Percentiles rank a stretch among this genome's conserved stretches.
These are phyloP conservation scores for Ictidomys tridecemlineatus DNA, from an alignment of 2,113 vertebrate species.

Conservation along the genomic window DNA sequence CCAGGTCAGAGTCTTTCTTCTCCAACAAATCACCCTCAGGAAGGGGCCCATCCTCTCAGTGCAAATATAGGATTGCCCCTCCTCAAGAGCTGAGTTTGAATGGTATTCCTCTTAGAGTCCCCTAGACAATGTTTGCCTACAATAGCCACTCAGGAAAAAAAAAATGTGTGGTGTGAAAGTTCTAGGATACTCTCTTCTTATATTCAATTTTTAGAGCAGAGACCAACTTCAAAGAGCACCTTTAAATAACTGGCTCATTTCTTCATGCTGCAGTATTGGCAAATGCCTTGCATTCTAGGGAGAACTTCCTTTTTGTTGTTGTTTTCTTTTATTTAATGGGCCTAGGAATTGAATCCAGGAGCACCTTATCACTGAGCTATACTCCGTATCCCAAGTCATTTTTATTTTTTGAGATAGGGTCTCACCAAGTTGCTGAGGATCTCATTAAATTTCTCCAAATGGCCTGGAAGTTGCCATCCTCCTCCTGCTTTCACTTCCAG, in stretches of 20 bases:
- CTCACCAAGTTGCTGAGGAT: no score
- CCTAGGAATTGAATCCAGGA: no score
- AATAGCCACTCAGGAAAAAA: not conserved
- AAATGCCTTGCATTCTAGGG: not conserved
- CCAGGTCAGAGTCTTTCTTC: not conserved
- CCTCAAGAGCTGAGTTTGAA: not conserved
- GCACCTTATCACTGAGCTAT: no score
- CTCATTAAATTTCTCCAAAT: no score
- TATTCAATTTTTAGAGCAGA: constrained; percentile 11
- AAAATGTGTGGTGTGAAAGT: not conserved
- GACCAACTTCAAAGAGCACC: not conserved
- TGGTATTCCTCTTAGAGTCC: not conserved
- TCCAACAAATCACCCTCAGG: not conserved
- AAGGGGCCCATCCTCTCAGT: not conserved
- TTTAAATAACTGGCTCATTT: constrained; percentile 13
- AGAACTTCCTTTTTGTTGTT: not conserved
- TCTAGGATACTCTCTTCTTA: not conserved
- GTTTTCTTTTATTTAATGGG: no score
- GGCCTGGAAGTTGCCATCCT: no score
- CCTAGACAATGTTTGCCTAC: not conserved
- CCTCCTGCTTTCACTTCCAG: no score
- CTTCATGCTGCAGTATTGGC: not conserved
- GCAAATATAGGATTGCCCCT: not conserved
- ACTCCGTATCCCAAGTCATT: no score
- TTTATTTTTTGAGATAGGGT: no score